Conservation (phyloP, 2,113 vertebrate species). For the Malurus elegans region DNA sequence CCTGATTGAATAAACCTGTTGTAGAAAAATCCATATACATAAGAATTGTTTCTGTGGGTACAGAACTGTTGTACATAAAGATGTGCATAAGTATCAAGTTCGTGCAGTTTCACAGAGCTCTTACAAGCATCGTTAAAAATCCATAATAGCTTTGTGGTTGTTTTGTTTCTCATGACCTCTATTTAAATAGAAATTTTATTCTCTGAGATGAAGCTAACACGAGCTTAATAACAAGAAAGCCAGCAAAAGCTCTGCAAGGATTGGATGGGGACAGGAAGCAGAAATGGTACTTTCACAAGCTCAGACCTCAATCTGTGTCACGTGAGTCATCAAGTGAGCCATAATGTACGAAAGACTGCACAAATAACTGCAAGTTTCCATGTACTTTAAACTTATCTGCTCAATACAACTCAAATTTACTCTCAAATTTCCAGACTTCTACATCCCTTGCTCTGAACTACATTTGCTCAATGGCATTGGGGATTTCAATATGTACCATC, state of each 20-base stretch:
- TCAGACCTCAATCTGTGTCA: background rate
- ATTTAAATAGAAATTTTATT: background rate
- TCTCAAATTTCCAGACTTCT: background rate
- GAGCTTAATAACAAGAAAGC: background rate
- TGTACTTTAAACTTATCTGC: background rate
- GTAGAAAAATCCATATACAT: background rate
- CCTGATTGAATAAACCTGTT: background rate
- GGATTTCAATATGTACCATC: background rate
- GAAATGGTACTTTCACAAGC: background rate
- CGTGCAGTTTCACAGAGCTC: background rate
- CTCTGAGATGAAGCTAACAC: background rate
- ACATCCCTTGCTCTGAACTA: background rate
- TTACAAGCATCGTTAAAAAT: background rate
- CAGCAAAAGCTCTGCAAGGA: background rate
- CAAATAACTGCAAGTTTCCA: background rate
- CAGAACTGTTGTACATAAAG: background rate
- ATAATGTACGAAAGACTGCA: background rate
- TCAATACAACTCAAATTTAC: background rate
- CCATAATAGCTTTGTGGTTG: background rate
- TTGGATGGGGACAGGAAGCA: background rate
- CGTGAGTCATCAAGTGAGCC: background rate
- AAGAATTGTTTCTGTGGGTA: background rate
- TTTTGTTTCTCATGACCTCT: conserved; percentile 2
- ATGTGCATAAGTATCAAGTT: background rate
- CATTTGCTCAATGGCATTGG: background rate